Evolutionary conservation across 1,140 invertebrate species (phyloP), one percentile per base, ranked within the genome.

Genomic region (Proales similis): DNA sequence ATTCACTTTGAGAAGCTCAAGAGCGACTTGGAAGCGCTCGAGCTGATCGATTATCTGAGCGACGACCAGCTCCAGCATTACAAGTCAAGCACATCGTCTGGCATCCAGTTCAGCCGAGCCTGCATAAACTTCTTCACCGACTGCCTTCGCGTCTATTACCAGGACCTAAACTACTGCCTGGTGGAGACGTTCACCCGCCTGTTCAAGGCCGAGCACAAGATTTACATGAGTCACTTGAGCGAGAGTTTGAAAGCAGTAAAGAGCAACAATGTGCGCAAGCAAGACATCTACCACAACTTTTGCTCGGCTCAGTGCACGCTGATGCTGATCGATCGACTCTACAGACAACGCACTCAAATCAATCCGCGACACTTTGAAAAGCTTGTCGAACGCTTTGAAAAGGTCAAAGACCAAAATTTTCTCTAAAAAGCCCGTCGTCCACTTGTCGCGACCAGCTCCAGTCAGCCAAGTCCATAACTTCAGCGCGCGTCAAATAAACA

Each of bases 351-450:
- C 6, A 57, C 33, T 42, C 36, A 42, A 19, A 26, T 57, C 11
- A 57, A 27, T 57, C 45, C 51, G 9, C 39, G 45, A 27, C 51
- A 57, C 45, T 57, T 57, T 57, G 22, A n/a, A n/a, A 20, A 42
- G 17, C 14, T 57, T 19, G 17, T 14, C 9, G 51, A 57, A 30
- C 39, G 45, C 39, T 24, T 57, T 19, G 22, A 26, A n/a, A 57
- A 57, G 45, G 27, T 42, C 30, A 57, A 42, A 57, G 20, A 39
- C 9, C 36, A 57, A 14, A 24, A 57, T 57, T 57, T 57, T 30
- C 45, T 42, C 20, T 42, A 5, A 53, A 53, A n/a, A n/a, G n/a
- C n/a, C n/a, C n/a, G n/a, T n/a, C n/a, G n/a, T n/a, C n/a, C n/a
- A n/a, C n/a, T n/a, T n/a, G n/a, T n/a, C n/a, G n/a, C n/a, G n/a